Conservation (phyloP, 2,888 invertebrate genomes). For the Hemistola chrysoprasaria region DNA sequence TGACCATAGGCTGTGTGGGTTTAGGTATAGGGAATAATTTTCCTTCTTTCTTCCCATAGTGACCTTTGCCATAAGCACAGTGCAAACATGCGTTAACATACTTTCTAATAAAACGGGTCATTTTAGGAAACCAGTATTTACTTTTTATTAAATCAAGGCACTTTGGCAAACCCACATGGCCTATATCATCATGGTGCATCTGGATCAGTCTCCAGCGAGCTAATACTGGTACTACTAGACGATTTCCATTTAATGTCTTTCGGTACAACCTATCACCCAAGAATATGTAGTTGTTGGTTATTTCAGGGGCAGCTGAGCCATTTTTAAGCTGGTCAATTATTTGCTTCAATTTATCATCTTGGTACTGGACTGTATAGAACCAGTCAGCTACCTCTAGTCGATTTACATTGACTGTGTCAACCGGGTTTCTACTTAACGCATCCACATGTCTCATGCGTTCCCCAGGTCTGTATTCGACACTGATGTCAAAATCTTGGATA, state of each 20-base stretch:
- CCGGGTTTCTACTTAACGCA: conserved; percentile 31
- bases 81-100: neutral
- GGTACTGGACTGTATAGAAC: no score
- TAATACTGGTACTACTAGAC: conserved; percentile 29
- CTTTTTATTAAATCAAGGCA: conserved; percentile 7
- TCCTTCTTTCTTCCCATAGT: conserved; percentile 5
- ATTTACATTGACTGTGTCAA: no score
- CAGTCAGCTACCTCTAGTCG: no score
- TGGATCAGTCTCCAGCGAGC: conserved; percentile 21
- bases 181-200: conserved; percentile 32
- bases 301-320: no score
- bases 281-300: no score
- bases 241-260: no score
- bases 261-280: no score
- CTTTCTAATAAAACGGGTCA: conserved; percentile 1
- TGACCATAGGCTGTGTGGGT: conserved; percentile 33
- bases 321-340: neutral
- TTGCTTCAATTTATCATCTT: no score
- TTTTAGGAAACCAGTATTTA: conserved; percentile 33
- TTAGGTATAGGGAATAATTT: conserved; percentile 3
- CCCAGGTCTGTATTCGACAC: conserved; percentile 28
- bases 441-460: conserved; percentile 31
- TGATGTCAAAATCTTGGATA: conserved; percentile 32
- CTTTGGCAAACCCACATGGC: conserved; percentile 23
- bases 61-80: neutral